phyloP scores from a whole-genome alignment of 1,140 invertebrate species.

The Drosophila nigromelanica region DNA sequence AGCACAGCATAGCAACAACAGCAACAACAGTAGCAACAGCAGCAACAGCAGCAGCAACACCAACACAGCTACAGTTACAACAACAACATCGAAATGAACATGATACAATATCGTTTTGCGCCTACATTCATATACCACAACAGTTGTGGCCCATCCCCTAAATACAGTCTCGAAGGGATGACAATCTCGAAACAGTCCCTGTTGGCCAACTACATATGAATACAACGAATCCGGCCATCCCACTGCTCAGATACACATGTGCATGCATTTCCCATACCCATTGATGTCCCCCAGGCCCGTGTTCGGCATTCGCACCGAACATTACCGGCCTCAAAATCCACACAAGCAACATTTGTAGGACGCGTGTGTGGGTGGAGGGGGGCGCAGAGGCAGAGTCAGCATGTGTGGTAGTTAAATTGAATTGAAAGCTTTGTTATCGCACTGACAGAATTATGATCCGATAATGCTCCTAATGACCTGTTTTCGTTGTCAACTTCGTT shows the following conservation, averaged over 20 bases:
- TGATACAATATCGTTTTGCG: conserved; percentile 52
- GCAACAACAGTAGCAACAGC: too few species aligned
- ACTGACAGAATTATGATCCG: conserved; percentile 75
- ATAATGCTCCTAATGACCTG: conserved; percentile 75
- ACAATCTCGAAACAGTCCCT: conserved; percentile 54
- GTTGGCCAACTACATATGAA: conserved; percentile 47
- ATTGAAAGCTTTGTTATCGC: conserved; percentile 67
- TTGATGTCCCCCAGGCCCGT: conserved; percentile 9
- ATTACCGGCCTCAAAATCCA: conserved; percentile 50
- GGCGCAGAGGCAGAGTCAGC: background rate
- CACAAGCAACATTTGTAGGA: conserved; percentile 30
- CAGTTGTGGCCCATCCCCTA: background rate
- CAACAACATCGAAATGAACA: conserved; percentile 30
- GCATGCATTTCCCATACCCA: conserved; percentile 30
- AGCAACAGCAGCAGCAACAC: conserved; percentile 17
- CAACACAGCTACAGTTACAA: conserved; percentile 4
- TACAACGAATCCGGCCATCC: conserved; percentile 50
- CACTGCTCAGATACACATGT: conserved; percentile 3
- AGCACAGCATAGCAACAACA: conserved; percentile 18
- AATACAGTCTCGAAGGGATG: conserved; percentile 46
- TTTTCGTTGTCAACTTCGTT: conserved; percentile 70
- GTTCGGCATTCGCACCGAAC: conserved; percentile 36
- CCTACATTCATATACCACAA: conserved; percentile 43
- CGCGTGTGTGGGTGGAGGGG: background rate
- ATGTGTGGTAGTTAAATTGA: conserved; percentile 58